Evolutionary conservation across 1,140 invertebrate species (phyloP).

Genomic region (Bombus soroeensis): DNA sequence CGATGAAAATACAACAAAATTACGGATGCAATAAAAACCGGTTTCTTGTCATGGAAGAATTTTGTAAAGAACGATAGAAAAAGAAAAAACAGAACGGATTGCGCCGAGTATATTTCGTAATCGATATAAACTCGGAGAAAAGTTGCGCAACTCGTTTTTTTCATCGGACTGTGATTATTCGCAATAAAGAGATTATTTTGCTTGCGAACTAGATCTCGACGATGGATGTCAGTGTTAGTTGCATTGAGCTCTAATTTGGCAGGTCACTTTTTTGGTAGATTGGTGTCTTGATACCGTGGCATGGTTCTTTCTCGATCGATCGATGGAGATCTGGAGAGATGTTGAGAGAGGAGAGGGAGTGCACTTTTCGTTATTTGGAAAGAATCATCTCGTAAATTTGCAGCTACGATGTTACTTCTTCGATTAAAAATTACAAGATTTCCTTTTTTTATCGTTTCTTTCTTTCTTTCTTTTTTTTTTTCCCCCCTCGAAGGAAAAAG

Average conservation of each 20-base stretch:
- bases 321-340: constrained; percentile 23
- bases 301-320: constrained; percentile 69
- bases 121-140: neutral
- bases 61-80: neutral
- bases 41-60: neutral
- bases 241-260: constrained; percentile 33
- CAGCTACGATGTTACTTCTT: neutral
- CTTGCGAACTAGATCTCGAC: constrained; percentile 37
- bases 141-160: neutral
- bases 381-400: constrained; percentile 7
- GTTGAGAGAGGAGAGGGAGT: constrained; percentile 38
- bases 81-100: neutral
- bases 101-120: neutral
- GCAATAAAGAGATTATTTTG: neutral
- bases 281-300: constrained; percentile 75
- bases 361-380: constrained; percentile 52
- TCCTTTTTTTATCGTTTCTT: neutral
- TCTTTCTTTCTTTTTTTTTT: neutral
- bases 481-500: neutral
- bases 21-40: neutral
- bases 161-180: neutral
- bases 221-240: constrained; percentile 51
- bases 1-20: neutral
- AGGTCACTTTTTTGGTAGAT: constrained; percentile 45
- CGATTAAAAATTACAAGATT: neutral